Percentiles rank a stretch among this genome's conserved stretches.
Conservation (phyloP, 2,888 invertebrate genomes). For the Epinotia bilunana region DNA sequence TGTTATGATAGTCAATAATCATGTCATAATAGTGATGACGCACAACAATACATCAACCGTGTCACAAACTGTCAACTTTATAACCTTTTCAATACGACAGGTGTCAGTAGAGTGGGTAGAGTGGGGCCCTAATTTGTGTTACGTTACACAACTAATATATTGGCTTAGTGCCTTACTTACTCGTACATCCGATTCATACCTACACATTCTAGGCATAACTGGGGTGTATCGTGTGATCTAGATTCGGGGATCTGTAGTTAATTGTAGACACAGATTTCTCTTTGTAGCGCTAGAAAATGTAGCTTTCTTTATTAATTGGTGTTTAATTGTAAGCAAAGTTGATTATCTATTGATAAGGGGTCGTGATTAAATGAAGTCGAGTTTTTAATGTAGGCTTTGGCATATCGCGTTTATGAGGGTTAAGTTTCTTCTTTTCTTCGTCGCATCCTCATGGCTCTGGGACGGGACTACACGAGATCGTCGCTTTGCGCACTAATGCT, state of each 20-base stretch:
- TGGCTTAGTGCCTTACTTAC: conserved; percentile 14
- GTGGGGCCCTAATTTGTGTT: conserved; percentile 1
- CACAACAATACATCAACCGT: not conserved
- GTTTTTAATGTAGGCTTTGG: not conserved
- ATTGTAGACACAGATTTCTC: conserved; percentile 18
- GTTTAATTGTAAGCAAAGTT: conserved; percentile 5
- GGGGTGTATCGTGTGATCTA: conserved; percentile 25
- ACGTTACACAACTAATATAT: conserved; percentile 28
- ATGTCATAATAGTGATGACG: not conserved
- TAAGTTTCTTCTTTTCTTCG: no score
- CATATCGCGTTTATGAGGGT: no score
- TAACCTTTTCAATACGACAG: conserved; percentile 31
- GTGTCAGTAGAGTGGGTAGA: conserved; percentile 4
- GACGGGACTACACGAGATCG: no score
- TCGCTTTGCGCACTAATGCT: no score
- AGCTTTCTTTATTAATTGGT: not conserved
- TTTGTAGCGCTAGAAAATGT: not conserved
- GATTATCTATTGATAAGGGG: not conserved
- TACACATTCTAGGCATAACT: conserved; percentile 26
- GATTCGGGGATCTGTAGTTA: conserved; percentile 16
- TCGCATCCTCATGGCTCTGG: no score
- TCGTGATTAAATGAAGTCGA: not conserved
- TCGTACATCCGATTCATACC: conserved; percentile 12
- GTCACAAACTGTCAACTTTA: conserved; percentile 19
- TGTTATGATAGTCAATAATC: not conserved